Percentiles rank a stretch among this genome's conserved stretches.
These are phyloP conservation scores for Syrrhaptes paradoxus DNA, from an alignment of 2,113 vertebrate genomes.

Conservation along the genomic window DNA sequence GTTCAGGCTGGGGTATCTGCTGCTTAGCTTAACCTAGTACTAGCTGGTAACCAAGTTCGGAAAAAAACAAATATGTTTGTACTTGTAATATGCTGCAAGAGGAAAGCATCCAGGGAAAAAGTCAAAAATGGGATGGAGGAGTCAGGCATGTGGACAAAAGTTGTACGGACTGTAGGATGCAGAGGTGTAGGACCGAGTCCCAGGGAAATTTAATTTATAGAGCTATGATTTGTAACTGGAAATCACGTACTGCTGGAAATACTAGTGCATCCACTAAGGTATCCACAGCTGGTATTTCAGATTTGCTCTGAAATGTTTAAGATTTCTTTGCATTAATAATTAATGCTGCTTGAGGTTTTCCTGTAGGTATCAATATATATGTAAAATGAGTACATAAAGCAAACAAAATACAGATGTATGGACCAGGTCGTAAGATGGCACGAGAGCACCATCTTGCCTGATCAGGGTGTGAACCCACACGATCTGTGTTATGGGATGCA, in stretches of 20 bases:
- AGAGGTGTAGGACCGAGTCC: neutral
- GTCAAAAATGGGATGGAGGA: neutral
- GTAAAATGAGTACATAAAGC: neutral
- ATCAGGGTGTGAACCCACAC: rapidly evolving
- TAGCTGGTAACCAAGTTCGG: neutral
- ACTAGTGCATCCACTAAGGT: neutral
- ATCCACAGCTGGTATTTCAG: neutral
- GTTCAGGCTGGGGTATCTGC: neutral
- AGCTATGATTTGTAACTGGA: neutral
- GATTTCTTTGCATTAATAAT: neutral
- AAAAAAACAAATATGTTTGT: neutral
- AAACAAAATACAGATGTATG: neutral
- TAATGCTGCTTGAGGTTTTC: neutral
- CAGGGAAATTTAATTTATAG: neutral
- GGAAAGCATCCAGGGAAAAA: neutral
- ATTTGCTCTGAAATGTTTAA: neutral
- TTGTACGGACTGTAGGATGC: neutral
- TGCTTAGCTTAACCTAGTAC: neutral
- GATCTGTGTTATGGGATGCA: neutral
- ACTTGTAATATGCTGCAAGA: neutral
- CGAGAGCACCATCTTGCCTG: rapidly evolving
- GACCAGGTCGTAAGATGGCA: neutral
- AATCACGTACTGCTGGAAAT: neutral
- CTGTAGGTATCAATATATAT: rapidly evolving
- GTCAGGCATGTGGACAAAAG: neutral